Conservation (phyloP, 2,797 vertebrate genomes). For the Aeoliscus strigatus region DNA sequence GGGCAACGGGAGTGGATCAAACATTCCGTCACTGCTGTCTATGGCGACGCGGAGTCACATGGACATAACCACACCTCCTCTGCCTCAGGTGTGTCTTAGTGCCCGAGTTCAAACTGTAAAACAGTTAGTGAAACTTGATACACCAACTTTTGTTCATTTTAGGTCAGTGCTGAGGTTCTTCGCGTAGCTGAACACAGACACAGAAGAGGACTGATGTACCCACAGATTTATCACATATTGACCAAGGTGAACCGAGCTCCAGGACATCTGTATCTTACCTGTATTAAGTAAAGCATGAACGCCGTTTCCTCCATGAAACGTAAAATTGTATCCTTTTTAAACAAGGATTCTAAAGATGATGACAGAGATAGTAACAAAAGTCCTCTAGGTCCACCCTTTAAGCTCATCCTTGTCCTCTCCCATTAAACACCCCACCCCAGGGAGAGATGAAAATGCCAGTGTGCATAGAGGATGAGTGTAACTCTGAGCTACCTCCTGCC, state of each 20-base stretch:
- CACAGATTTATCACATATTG: conserved; percentile 90
- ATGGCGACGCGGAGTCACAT: conserved; percentile 92
- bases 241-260: conserved; percentile 74
- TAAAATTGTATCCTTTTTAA: not conserved
- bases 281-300: too few relatives aligned
- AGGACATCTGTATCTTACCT: not conserved
- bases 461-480: conserved; percentile 91
- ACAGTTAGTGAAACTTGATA: too few relatives aligned
- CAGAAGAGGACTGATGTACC: conserved; percentile 89
- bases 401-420: too few relatives aligned
- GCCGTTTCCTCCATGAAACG: too few relatives aligned
- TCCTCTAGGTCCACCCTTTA: too few relatives aligned
- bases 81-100: conserved; percentile 72
- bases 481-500: conserved; percentile 85
- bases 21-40: conserved; percentile 89
- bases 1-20: conserved; percentile 77
- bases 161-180: conserved; percentile 86
- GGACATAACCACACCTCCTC: conserved; percentile 90
- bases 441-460: conserved; percentile 92
- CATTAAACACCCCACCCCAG: conserved; percentile 52
- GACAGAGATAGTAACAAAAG: not conserved
- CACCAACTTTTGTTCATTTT: not conserved
- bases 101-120: too few relatives aligned
- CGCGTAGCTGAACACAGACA: conserved; percentile 90
- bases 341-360: not conserved